Base-by-base conservation (phyloP, 2,888 invertebrate genomes). In the Beris chalybata region DNA sequence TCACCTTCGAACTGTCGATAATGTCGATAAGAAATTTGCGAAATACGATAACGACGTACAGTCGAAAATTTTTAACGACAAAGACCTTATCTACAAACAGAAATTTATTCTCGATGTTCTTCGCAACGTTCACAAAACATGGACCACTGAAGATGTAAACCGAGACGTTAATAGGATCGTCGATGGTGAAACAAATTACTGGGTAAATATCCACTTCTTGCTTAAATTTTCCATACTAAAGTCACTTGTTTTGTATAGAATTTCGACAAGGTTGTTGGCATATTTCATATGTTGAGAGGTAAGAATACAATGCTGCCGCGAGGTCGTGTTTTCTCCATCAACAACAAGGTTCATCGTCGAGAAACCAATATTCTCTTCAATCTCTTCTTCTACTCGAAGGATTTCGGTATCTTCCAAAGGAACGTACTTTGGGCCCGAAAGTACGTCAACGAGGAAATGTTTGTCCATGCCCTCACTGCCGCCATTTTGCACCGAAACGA, bases 361-460 rank as follows among this genome's bases (percentile, higher is more conserved):
- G 47, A 64, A 48, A 7, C 54, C 73, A 6, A 69, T 69, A n/a
- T 68, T 72, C 79, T 87, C 0, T 87, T 84, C 81, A 79, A 85
- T 56, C 75, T 87, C 22, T 82, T 88, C 74, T 84, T 81, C 78
- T 83, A 83, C 68, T 85, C 87, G 56, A 85, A 84, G 74, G 85
- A 86, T 77, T 87, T 85, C 73, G 82, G 83, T 0, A 84, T 83
- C 64, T 86, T 88, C 79, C 85, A 84, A 77, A 83, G 83, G 66
- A 84, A 76, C 55, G 74, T 76, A 4, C 72, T 74, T 52, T 91
- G 87, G 86, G 85, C 89, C 48, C 86, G 91, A 47, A 84, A 86
- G 69, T 82, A 86, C 73, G 83, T 90, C 70, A 91, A 92, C 81
- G 86, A 88, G 68, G 89, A 86, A 74, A 86, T 90, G 83, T 92